These are phyloP conservation scores for Pseudorectes ferrugineus DNA, from an alignment of 2,113 vertebrate genomes.

Conservation along the genomic window DNA sequence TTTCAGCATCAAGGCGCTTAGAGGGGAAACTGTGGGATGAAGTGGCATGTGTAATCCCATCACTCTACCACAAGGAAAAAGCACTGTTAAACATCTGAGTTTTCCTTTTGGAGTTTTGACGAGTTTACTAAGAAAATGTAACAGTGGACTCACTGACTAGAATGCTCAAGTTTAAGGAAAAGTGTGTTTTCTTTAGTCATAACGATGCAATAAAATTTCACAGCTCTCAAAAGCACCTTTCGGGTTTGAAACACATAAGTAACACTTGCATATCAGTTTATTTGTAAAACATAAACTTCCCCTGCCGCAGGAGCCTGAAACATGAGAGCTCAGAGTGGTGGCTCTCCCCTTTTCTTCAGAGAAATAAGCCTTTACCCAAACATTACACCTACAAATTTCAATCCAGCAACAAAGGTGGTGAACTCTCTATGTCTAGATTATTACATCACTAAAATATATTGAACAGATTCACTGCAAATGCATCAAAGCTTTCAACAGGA, in stretches of 20 bases:
- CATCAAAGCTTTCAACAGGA: not conserved
- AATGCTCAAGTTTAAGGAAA: not conserved
- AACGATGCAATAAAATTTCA: not conserved
- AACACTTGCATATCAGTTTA: not conserved
- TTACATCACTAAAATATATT: not conserved
- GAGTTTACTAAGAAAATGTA: not conserved
- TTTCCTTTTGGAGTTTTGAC: not conserved
- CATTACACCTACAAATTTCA: not conserved
- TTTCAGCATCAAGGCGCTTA: not conserved
- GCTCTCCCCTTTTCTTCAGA: not conserved
- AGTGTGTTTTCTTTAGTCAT: not conserved
- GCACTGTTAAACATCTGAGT: not conserved
- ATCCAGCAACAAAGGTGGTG: not conserved
- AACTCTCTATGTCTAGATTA: not conserved
- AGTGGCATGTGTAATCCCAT: not conserved
- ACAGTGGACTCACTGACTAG: not conserved
- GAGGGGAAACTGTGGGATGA: not conserved
- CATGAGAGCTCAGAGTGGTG: accelerated
- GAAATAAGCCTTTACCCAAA: not conserved
- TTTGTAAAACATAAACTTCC: not conserved
- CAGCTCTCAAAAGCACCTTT: not conserved
- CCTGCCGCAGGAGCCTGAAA: not conserved
- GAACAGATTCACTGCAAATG: not conserved
- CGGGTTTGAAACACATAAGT: not conserved
- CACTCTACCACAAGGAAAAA: not conserved